Base-by-base conservation (phyloP, 2,888 invertebrate species). In the Nomada ruficornis region DNA sequence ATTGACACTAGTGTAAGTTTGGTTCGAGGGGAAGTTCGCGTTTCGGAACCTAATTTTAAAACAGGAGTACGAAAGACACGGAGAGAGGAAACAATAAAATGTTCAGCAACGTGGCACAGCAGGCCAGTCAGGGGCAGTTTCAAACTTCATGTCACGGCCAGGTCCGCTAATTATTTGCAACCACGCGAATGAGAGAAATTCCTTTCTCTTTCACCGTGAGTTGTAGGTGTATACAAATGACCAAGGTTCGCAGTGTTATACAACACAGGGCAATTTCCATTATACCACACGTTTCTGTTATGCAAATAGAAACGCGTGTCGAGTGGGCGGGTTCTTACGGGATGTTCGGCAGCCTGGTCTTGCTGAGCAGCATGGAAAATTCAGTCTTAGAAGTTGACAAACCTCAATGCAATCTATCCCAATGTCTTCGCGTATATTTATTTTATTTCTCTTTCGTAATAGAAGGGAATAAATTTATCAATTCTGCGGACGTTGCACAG, bases 231-330 rank as follows among this genome's bases (percentile, higher is more conserved):
- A 55, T 65, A 64, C 74, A 68, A 76, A 74, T 77, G 73, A 65
- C 67, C 83, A 68, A 65, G 73, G 64, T 83, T 72, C 81, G 80
- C 87, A 82, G 86, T 77, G 83, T 84, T 86, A 77, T 83, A 83
- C 81, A 86, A 79, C 86, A 74, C 74, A 20, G 74, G 55, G 81
- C 79, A 86, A 86, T 89, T 89, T 88, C 82, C 83, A 89, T 89
- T 89, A 82, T 89, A 82, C 84, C 84, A 85, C 80, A 76, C 81
- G 80, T 79, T 83, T 84, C 88, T 87, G 90, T 90, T 90, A 90
- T 90, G 90, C 85, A 90, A 90, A 90, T 90, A 83, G 78, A 79
- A 82, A 84, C 83, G 88, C 82, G 88, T 84, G 88, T 79, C 82
- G 77, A 63, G 74, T 60, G 68, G 74, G 57, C 78, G 65, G 67